A percentile compares a stretch with the other conserved stretches of the same genome.
phyloP scores from a whole-genome alignment of 2,888 invertebrate genomes.

The Spialia ferax region DNA sequence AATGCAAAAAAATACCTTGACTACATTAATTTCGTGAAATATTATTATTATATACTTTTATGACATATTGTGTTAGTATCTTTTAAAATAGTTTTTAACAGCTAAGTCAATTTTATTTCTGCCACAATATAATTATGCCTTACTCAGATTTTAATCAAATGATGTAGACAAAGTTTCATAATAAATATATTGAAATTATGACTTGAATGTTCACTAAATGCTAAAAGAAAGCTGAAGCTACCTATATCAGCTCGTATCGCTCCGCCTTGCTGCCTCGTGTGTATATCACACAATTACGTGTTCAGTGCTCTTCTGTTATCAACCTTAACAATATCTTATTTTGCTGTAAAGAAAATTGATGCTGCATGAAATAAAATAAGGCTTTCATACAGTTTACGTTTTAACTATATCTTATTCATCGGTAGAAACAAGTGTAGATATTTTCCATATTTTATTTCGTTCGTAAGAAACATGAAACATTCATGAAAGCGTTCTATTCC shows the following conservation, averaged over 20 bases:
- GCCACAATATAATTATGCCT: not conserved
- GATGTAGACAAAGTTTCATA: not conserved
- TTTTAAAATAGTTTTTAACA: conserved; percentile 22
- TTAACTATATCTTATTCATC: not conserved
- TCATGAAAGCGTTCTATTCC: conserved; percentile 28
- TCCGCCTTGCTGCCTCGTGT: conserved; percentile 33
- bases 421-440: not conserved
- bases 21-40: conserved; percentile 52
- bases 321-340: not conserved
- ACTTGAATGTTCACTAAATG: not conserved
- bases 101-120: conserved; percentile 5
- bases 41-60: conserved; percentile 53
- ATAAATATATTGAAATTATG: conserved; percentile 1
- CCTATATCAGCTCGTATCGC: conserved; percentile 4
- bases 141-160: not conserved
- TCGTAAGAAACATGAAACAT: conserved; percentile 22
- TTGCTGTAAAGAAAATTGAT: not conserved
- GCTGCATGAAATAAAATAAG: not conserved
- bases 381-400: not conserved
- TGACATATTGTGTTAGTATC: conserved; percentile 49
- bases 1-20: conserved; percentile 49
- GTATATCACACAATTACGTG: conserved; percentile 15
- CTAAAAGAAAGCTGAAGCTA: not conserved
- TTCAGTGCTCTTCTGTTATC: not conserved
- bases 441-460: not conserved